These are phyloP conservation scores for Puffinus mauretanicus DNA, from an alignment of 2,113 vertebrate species.

Conservation along the genomic window DNA sequence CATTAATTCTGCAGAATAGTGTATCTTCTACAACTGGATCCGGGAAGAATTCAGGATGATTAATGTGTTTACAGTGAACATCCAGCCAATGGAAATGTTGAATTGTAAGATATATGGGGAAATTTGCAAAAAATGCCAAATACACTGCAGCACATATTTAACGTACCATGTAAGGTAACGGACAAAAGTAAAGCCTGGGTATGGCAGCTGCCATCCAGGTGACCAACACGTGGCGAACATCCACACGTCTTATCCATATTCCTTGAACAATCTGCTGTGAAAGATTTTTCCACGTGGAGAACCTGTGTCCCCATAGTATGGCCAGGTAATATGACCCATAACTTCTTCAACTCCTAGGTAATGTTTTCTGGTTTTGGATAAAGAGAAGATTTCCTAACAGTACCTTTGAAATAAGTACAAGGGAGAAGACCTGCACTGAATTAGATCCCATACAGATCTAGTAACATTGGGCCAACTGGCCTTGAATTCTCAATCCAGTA, in stretches of 20 bases:
- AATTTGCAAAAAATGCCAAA: background rate
- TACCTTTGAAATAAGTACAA: background rate
- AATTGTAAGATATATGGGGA: background rate
- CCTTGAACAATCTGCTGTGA: too few species aligned
- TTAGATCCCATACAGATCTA: background rate
- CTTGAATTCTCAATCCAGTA: background rate
- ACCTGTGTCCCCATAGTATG: rapidly evolving
- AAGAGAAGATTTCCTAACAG: background rate
- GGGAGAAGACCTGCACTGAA: background rate
- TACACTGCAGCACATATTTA: background rate
- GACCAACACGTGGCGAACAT: background rate
- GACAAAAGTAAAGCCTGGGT: background rate
- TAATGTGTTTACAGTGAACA: conserved; percentile 60
- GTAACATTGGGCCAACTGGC: background rate
- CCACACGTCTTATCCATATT: rapidly evolving
- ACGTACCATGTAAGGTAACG: background rate
- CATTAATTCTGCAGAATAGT: conserved; percentile 10
- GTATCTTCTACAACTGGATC: background rate
- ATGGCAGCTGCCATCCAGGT: background rate
- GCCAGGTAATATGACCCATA: rapidly evolving
- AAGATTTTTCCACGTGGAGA: rapidly evolving
- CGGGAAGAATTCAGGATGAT: conserved; percentile 6
- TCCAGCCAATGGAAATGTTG: conserved; percentile 25
- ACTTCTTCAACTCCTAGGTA: background rate
- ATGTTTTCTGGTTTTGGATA: background rate